These are phyloP conservation scores for Apteryx owenii DNA, from an alignment of 2,113 vertebrate genomes.

Conservation along the genomic window DNA sequence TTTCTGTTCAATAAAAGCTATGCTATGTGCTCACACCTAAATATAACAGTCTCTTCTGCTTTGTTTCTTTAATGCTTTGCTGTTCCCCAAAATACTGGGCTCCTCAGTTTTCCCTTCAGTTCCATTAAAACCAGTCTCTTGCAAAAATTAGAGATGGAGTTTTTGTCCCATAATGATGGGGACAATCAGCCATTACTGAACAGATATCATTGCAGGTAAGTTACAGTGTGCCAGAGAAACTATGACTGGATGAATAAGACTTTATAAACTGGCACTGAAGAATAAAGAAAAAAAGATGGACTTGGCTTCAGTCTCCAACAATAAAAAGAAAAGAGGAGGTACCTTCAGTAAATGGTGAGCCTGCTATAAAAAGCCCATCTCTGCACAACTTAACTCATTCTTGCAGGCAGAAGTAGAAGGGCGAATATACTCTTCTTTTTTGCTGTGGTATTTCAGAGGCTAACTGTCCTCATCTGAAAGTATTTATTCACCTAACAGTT, in stretches of 20 bases:
- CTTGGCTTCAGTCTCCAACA: not conserved
- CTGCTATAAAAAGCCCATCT: not conserved
- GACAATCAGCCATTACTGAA: not conserved
- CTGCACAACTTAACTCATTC: not conserved
- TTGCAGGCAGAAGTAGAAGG: too few relatives aligned
- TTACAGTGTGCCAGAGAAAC: not conserved
- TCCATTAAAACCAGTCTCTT: not conserved
- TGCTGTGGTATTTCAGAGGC: conserved; percentile 12
- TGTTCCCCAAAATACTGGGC: not conserved
- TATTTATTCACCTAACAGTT: conserved; percentile 64
- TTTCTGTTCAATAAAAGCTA: not conserved
- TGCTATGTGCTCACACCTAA: not conserved
- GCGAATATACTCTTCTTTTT: too few relatives aligned
- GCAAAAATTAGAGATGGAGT: not conserved
- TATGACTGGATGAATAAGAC: not conserved
- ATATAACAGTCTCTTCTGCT: not conserved
- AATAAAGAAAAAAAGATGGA: not conserved
- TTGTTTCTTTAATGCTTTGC: not conserved
- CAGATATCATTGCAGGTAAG: not conserved
- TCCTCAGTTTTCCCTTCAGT: not conserved
- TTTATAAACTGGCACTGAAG: not conserved
- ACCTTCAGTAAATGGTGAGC: not conserved
- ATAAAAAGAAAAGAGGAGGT: not conserved
- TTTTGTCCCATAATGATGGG: not conserved
- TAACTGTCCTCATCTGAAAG: conserved; percentile 59